Evolutionary conservation across 2,797 vertebrate species (phyloP).

Genomic region (Coilia nasus): DNA sequence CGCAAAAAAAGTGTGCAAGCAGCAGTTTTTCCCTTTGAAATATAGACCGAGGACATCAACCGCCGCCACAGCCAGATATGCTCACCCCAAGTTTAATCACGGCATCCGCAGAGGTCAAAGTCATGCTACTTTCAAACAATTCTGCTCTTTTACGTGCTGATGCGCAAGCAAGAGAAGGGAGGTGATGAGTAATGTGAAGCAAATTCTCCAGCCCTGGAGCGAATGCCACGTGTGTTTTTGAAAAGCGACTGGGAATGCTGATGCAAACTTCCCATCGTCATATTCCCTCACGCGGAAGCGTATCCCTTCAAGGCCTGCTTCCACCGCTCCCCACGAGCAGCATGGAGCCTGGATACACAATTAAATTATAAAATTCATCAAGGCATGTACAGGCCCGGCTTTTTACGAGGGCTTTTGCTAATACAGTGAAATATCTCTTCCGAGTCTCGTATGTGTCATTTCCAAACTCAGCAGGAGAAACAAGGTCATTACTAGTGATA

Average conservation of each 20-base stretch:
- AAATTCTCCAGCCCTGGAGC: constrained; percentile 1
- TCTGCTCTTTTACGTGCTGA: constrained; percentile 27
- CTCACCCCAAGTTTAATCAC: constrained; percentile 60
- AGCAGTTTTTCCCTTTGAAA: constrained; percentile 65
- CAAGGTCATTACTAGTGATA: constrained; percentile 28
- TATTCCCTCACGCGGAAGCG: neutral
- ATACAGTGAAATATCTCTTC: constrained; percentile 15
- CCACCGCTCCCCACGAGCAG: neutral
- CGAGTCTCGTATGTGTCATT: neutral
- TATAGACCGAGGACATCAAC: constrained; percentile 66
- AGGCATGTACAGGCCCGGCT: neutral
- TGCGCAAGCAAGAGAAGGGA: neutral
- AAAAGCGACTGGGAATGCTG: neutral
- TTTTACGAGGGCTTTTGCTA: constrained; percentile 6
- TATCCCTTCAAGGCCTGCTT: neutral
- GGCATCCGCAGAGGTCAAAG: constrained; percentile 60
- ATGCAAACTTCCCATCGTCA: constrained; percentile 18
- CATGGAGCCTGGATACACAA: neutral
- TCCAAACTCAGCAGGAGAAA: constrained; percentile 19
- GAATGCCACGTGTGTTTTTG: neutral
- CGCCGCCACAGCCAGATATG: constrained; percentile 67
- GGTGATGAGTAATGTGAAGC: neutral
- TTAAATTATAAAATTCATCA: constrained; percentile 20
- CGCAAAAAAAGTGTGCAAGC: constrained; percentile 47
- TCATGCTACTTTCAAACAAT: constrained; percentile 48